Percentiles rank a stretch among this genome's conserved stretches.
Evolutionary conservation across 2,888 invertebrate species (phyloP).

Genomic region (Megastigmus dorsalis): DNA sequence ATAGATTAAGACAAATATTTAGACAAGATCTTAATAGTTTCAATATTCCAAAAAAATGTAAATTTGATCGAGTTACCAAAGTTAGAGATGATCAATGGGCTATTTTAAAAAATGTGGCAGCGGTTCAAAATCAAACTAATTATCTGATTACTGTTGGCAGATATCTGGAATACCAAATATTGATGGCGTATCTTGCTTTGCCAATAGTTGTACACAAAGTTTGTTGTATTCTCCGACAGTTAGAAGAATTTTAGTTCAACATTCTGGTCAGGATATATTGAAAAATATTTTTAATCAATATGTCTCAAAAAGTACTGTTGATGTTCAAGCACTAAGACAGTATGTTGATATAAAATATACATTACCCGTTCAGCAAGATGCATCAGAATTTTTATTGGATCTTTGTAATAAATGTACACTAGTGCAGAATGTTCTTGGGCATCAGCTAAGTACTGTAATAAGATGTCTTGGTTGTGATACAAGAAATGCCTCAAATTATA

Average conservation of each 20-base stretch:
- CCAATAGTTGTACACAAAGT: too few relatives aligned
- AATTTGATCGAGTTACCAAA: too few relatives aligned
- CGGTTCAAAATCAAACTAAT: too few relatives aligned
- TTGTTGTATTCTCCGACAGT: too few relatives aligned
- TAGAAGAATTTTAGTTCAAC: too few relatives aligned
- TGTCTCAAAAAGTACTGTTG: neutral
- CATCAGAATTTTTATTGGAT: neutral
- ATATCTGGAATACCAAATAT: too few relatives aligned
- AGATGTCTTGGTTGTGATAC: neutral
- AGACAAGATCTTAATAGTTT: slow-evolving; percentile 31
- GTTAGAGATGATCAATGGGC: too few relatives aligned
- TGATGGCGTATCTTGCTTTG: too few relatives aligned
- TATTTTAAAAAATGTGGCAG: too few relatives aligned
- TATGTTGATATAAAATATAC: neutral
- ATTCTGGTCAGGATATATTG: neutral
- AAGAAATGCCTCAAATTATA: neutral
- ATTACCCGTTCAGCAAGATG: neutral
- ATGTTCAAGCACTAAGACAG: neutral
- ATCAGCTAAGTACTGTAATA: neutral
- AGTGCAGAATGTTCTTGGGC: neutral
- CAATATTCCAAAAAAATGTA: too few relatives aligned
- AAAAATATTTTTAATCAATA: neutral
- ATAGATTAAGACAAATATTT: slow-evolving; percentile 53
- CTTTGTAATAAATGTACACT: neutral
- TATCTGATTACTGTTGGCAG: too few relatives aligned